Evolutionary conservation across 2,888 invertebrate species (phyloP).

Genomic region (Trichogramma evanescens): DNA sequence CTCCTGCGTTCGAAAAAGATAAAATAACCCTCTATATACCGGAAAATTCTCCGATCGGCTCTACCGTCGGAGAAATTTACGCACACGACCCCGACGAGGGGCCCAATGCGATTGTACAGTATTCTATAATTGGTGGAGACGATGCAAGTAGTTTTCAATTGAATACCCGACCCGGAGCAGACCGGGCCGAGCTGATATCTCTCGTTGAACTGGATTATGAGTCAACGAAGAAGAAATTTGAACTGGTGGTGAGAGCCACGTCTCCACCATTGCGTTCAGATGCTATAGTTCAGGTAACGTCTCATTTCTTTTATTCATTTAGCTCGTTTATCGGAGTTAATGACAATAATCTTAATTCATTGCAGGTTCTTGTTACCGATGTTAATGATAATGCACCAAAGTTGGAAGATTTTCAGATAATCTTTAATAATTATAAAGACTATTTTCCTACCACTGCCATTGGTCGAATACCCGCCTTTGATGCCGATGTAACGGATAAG

Average conservation of each 20-base stretch:
- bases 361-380: conserved; percentile 79
- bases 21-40: conserved; percentile 81
- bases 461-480: conserved; percentile 85
- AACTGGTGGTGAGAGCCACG: conserved; percentile 81
- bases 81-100: conserved; percentile 92
- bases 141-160: conserved; percentile 81
- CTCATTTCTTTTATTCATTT: not conserved
- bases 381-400: conserved; percentile 93
- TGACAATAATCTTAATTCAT: not conserved
- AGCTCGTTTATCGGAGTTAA: not conserved
- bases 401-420: conserved; percentile 83
- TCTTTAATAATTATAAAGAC: conserved; percentile 92
- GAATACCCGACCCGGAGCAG: conserved; percentile 72
- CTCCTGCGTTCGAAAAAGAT: conserved; percentile 82
- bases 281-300: conserved; percentile 63
- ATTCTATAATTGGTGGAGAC: conserved; percentile 89
- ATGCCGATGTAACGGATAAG: conserved; percentile 89
- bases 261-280: conserved; percentile 85
- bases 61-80: conserved; percentile 83
- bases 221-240: conserved; percentile 82
- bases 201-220: conserved; percentile 93
- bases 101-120: conserved; percentile 83
- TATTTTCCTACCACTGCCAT: conserved; percentile 89
- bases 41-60: conserved; percentile 95
- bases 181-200: conserved; percentile 81